Evolutionary conservation across 2,113 vertebrate species (phyloP), one percentile per base, ranked within the genome.

Genomic region (Catharus minimus): DNA sequence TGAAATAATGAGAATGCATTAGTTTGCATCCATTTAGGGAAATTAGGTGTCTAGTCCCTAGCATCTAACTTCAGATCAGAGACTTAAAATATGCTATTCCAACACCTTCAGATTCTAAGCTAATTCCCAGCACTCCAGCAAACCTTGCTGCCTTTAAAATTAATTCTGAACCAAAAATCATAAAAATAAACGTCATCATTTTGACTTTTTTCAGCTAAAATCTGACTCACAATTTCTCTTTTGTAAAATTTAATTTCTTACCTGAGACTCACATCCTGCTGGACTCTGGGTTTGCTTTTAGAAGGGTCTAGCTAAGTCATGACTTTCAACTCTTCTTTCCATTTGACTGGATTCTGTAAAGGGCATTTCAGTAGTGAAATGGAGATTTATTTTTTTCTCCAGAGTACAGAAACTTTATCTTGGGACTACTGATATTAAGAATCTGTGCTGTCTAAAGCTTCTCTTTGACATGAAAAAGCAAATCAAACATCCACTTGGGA

Each of bases 1-100:
- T 55, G n/a, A 67, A 94, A 74, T 86, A 46, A 88, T 77, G 15
- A 9, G 5, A 56, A 22, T 28, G 72, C 56, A 86, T 91, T 71
- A 33, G 43, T 80, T 90, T 91, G 75, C n/a, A 74, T 81, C 52
- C 41, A 56, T 93, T 94, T 80, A 88, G 85, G 60, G 83, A 81
- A 94, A 87, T 92, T 60, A 86, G 14, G 18, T 86, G 32, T 73
- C 58, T 21, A 86, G 82, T 69, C 41, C 8, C 43, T 76, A 44
- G 47, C 77, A 88, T 44, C 47, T 69, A 68, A 89, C 87, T 77
- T 94, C 39, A 80, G 36, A 85, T 58, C 52, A 73, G 64, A 21
- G 67, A 91, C 57, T 60, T 83, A 50, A 82, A 93, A 58, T 22
- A 30, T 0, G 1, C 23, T 73, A 28, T 61, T 82, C 58, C 44